Base-by-base conservation (phyloP, 1,140 invertebrate genomes). In the Camponotus pennsylvanicus region DNA sequence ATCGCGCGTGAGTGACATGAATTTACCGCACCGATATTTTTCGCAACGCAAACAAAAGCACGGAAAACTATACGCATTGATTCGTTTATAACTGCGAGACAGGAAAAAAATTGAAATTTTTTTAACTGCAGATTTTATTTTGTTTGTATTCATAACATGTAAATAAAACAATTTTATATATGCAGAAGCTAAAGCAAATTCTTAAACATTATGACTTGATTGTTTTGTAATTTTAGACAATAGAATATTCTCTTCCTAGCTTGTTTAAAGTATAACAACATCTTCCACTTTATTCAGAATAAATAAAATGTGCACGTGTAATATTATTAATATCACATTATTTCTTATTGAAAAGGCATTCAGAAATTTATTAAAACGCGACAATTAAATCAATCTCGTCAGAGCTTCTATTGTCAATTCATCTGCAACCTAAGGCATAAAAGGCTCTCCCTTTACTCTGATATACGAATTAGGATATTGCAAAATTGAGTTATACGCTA, bases 1-100 rank as follows among this genome's bases (percentile, higher is more conserved):
- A 73, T 82, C 45, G 64, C 34, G 67, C 67, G 40, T 73, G 79
- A 82, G 67, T 61, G 67, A 73, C 79, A 59, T 63, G 55, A 57
- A 83, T 83, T 61, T 70, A 80, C 42, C 40, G 73, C 64, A 34
- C n/a, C 13, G 11, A 37, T 49, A 45, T 63, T 61, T 59, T 61
- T 15, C 32, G 52, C 66, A 11, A 18, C 40, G 13, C 13, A 40
- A 83, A 45, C 57, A 40, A 61, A 73, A 63, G 59, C 57, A 75
- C 40, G 27, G 32, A 6, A 61, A 57, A 45, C 40, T 83, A 55
- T 57, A 42, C 6, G n/a, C 57, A 75, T 49, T 42, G 55, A 75
- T 83, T 75, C 32, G 57, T 11, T 73, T 61, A 15, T 59, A 57
- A 42, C 37, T 32, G 40, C 45, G 45, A 27, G 9, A 11, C 55